Conservation (phyloP, 2,113 vertebrate genomes). For the Hemichromis elongatus region DNA sequence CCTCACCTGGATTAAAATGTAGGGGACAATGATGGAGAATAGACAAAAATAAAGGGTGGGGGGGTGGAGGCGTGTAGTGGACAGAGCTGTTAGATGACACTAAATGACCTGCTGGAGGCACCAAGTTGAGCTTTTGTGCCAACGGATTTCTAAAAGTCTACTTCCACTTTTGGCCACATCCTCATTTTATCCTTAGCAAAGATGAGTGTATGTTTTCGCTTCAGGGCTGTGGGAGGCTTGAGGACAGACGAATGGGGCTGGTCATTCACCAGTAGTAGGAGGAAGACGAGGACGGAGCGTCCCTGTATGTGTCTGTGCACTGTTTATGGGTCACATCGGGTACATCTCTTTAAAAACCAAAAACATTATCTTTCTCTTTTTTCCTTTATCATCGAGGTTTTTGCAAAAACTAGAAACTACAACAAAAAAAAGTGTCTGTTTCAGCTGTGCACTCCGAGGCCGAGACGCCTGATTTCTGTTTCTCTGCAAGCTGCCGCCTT, state of each 20-base stretch:
- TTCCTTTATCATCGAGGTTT: constrained; percentile 29
- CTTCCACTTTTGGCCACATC: constrained; percentile 33
- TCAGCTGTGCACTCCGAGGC: constrained; percentile 56
- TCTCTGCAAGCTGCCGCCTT: constrained; percentile 50
- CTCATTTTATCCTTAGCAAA: constrained; percentile 4
- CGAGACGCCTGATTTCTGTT: constrained; percentile 47
- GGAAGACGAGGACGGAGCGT: background rate
- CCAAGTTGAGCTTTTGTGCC: constrained; percentile 42
- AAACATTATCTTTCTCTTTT: constrained; percentile 52
- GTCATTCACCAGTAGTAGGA: constrained; percentile 17
- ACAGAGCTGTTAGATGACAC: constrained; percentile 31
- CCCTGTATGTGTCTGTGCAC: constrained; percentile 65
- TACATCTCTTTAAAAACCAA: constrained; percentile 71
- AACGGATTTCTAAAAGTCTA: constrained; percentile 37
- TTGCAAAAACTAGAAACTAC: constrained; percentile 41
- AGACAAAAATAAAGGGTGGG: background rate
- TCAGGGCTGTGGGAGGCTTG: constrained; percentile 7
- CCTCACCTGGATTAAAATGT: background rate
- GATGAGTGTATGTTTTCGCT: background rate
- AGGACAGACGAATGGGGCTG: constrained; percentile 38
- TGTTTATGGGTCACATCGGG: constrained; percentile 70
- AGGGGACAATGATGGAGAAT: constrained; percentile 7
- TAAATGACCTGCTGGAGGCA: constrained; percentile 48
- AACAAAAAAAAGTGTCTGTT: constrained; percentile 22
- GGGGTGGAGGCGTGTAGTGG: background rate